Conservation (phyloP, 2,113 vertebrate species). For the Gadus macrocephalus region DNA sequence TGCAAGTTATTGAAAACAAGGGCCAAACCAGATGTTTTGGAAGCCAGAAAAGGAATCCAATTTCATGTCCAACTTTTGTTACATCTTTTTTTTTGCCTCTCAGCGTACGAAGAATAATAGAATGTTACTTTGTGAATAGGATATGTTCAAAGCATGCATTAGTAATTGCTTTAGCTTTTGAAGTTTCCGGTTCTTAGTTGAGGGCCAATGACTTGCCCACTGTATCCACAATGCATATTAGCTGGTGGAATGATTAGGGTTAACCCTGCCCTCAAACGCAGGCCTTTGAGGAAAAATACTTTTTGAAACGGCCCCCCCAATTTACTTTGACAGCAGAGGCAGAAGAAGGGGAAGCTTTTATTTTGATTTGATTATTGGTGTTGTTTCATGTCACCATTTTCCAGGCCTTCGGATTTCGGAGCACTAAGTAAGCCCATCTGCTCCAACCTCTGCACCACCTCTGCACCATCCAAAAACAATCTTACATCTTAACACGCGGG, state of each 20-base stretch:
- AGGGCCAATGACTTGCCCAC: slow-evolving; percentile 36
- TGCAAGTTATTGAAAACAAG: slow-evolving; percentile 62
- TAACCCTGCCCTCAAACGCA: slow-evolving; percentile 43
- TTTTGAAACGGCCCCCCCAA: slow-evolving; percentile 41
- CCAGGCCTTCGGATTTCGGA: slow-evolving; percentile 32
- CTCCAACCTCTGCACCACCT: slow-evolving; percentile 32
- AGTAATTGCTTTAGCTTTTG: slow-evolving; percentile 62
- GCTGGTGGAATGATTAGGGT: slow-evolving; percentile 43
- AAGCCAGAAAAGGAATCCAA: slow-evolving; percentile 52
- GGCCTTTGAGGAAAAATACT: slow-evolving; percentile 40
- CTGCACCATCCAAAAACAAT: slow-evolving; percentile 33
- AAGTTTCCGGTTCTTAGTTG: slow-evolving; percentile 48
- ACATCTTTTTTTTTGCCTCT: slow-evolving; percentile 48
- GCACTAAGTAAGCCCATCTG: slow-evolving; percentile 29
- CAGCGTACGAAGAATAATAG: slow-evolving; percentile 54
- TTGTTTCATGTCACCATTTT: slow-evolving; percentile 51
- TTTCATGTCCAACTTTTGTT: slow-evolving; percentile 66
- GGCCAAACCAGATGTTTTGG: slow-evolving; percentile 67
- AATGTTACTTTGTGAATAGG: slow-evolving; percentile 58
- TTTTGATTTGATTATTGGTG: slow-evolving; percentile 62
- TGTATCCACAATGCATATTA: slow-evolving; percentile 43
- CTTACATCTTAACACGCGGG: slow-evolving; percentile 37
- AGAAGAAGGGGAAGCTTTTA: slow-evolving; percentile 45
- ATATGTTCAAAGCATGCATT: slow-evolving; percentile 62
- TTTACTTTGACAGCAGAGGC: slow-evolving; percentile 55